Percentiles rank a stretch among this genome's conserved stretches.
These are phyloP conservation scores for Python bivittatus DNA, from an alignment of 2,113 vertebrate species.

Conservation along the genomic window DNA sequence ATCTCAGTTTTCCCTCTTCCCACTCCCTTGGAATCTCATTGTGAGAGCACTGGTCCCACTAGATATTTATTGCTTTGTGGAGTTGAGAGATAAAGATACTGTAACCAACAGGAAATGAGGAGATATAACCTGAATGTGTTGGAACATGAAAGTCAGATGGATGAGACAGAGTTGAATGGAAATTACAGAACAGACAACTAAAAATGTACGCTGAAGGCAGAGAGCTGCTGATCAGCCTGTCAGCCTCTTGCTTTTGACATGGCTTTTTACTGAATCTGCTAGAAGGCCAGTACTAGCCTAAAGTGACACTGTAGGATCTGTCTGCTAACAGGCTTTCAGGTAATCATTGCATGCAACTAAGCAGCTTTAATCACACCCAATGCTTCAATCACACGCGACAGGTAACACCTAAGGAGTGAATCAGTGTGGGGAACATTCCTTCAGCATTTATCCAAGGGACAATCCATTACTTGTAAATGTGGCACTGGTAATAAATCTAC, in stretches of 20 bases:
- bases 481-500: conserved; percentile 40
- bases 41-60: background rate
- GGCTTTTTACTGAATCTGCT: background rate
- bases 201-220: background rate
- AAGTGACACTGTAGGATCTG: background rate
- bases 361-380: background rate
- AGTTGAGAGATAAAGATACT: background rate
- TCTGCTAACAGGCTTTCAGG: background rate
- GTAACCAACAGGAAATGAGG: background rate
- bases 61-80: background rate
- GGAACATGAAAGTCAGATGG: background rate
- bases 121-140: background rate
- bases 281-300: background rate
- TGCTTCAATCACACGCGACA: background rate
- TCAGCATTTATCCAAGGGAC: background rate
- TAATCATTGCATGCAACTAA: background rate
- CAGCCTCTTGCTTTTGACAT: background rate
- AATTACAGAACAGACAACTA: background rate
- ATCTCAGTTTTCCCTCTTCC: background rate
- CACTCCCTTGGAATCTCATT: background rate
- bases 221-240: background rate
- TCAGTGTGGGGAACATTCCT: background rate
- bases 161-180: background rate
- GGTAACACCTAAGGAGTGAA: background rate
- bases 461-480: conserved; percentile 2